phyloP scores from a whole-genome alignment of 1,140 invertebrate genomes.

The Penaeus indicus region DNA sequence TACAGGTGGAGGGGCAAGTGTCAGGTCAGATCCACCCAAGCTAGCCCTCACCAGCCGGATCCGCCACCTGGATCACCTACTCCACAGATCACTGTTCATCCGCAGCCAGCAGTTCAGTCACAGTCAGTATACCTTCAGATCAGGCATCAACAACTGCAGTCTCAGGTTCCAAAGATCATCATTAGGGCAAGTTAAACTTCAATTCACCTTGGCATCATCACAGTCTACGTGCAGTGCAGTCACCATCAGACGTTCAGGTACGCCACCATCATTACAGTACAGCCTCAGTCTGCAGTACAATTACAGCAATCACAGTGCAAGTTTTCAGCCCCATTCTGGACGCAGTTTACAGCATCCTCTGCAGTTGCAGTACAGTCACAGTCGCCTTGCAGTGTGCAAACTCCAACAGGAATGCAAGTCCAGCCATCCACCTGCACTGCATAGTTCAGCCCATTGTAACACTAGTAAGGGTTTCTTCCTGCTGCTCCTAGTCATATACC shows the following conservation, averaged over 20 bases:
- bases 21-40: neutral
- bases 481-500: conserved; percentile 50
- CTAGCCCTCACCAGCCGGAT: conserved; percentile 16
- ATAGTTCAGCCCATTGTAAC: conserved; percentile 45
- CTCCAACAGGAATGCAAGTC: conserved; percentile 35
- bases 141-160: conserved; percentile 29
- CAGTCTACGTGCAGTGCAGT: conserved; percentile 41
- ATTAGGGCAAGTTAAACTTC: conserved; percentile 35
- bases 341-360: conserved; percentile 3
- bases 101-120: conserved; percentile 6
- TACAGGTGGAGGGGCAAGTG: conserved; percentile 18
- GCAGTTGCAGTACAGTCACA: too few relatives aligned
- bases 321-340: conserved; percentile 24
- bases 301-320: conserved; percentile 41
- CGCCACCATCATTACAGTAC: conserved; percentile 30
- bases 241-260: conserved; percentile 37
- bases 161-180: conserved; percentile 49
- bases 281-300: conserved; percentile 34
- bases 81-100: conserved; percentile 46
- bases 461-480: conserved; percentile 30
- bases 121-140: conserved; percentile 30
- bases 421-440: conserved; percentile 21
- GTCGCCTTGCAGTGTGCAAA: conserved; percentile 5
- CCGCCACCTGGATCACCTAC: conserved; percentile 33
- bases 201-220: conserved; percentile 21